Percentiles rank a stretch among this genome's conserved stretches.
Evolutionary conservation across 2,797 vertebrate genomes (phyloP).

Genomic region (Gymnoscopelus microlampas): DNA sequence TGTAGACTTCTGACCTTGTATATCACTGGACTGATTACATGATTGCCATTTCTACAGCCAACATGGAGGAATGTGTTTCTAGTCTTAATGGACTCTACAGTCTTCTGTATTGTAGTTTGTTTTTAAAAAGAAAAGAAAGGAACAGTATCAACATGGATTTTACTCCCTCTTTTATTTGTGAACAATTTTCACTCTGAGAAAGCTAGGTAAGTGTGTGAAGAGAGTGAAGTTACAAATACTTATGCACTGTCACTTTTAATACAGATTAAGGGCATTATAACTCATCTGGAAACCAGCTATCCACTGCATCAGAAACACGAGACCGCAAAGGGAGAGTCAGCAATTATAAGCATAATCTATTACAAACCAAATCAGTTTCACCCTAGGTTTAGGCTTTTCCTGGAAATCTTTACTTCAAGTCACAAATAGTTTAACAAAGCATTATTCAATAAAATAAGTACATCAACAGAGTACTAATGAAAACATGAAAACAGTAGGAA

Average conservation of each 20-base stretch:
- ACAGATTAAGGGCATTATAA: constrained; percentile 53
- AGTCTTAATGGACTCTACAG: background rate
- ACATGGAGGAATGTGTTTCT: background rate
- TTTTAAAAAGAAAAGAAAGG: background rate
- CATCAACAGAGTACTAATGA: constrained; percentile 52
- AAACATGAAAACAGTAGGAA: constrained; percentile 43
- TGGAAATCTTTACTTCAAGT: constrained; percentile 58
- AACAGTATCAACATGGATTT: constrained; percentile 21
- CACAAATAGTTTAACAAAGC: constrained; percentile 59
- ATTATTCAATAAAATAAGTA: constrained; percentile 61
- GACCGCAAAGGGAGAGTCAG: constrained; percentile 43
- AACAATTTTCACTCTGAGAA: constrained; percentile 43
- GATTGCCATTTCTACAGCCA: background rate
- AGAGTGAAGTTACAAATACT: constrained; percentile 46
- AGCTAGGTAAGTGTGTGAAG: constrained; percentile 17
- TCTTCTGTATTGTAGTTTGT: background rate
- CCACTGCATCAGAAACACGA: constrained; percentile 53
- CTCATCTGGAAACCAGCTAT: constrained; percentile 26
- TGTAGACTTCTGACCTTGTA: background rate
- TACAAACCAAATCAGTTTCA: constrained; percentile 28
- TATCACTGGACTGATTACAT: background rate
- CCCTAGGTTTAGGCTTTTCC: constrained; percentile 39
- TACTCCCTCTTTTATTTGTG: constrained; percentile 49
- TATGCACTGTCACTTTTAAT: constrained; percentile 36
- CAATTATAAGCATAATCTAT: constrained; percentile 41